Evolutionary conservation across 2,797 vertebrate genomes (phyloP), one percentile per base, ranked within the genome.

Genomic region (Phoebastria nigripes): DNA sequence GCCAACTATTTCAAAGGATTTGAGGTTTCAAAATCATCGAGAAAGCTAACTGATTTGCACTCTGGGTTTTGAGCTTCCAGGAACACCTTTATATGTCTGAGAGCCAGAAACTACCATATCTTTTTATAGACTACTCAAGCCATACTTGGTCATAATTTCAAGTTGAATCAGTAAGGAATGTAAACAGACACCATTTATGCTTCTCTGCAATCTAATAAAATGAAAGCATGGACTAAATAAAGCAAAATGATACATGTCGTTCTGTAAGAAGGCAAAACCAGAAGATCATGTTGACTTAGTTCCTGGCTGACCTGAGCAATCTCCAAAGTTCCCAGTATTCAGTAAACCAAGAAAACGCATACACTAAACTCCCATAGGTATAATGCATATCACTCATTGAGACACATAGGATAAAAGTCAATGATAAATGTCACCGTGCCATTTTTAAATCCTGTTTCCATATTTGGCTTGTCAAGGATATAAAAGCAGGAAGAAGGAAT

Each of bases 1-100:
- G 41, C 93, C 93, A 93, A 88, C 72, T 91, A 83, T 93, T 97
- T 97, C 96, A 97, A 95, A 97, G 93, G 92, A 90, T 93, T 47
- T 95, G 66, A 92, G 85, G 74, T 96, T 96, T 89, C 86, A 91
- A 96, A 96, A 95, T 92, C 28, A 19, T 71, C 51, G 0, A 93
- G 79, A 94, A 93, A 69, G 59, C 69, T 73, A 97, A 95, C 79
- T 89, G 84, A 96, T 94, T 87, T 87, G 73, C 15, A 15, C 66
- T 74, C 83, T 65, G 87, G 39, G 39, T 66, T 83, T 81, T 86
- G 58, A 74, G 62, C 65, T 97, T 96, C 94, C 79, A 91, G 79
- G 91, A 97, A 96, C 76, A 91, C 74, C 95, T 93, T 95, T 55
- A 4, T n/a, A 49, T 7, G 63, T 58, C 61, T 88, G 78, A 90